A percentile compares a stretch with the other conserved stretches of the same genome.
Conservation (phyloP, 2,888 invertebrate species). For the Druceiella hillmani region DNA sequence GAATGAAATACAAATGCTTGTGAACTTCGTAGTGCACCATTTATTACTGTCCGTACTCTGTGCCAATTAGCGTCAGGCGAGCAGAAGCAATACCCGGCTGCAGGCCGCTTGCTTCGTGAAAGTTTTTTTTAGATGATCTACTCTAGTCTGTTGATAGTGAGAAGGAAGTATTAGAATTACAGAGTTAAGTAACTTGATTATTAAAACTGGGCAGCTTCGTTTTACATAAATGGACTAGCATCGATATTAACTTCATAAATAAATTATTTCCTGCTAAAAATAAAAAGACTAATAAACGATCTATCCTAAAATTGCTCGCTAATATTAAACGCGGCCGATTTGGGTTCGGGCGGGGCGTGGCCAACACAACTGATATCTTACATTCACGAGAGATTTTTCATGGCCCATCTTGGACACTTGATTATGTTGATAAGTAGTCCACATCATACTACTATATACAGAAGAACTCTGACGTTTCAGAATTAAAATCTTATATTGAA, state of each 20-base stretch:
- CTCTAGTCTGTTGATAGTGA: constrained; percentile 8
- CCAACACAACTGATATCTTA: too few relatives aligned
- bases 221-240: constrained; percentile 20
- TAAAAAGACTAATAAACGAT: too few relatives aligned
- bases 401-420: too few relatives aligned
- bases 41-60: constrained; percentile 12
- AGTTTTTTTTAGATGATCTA: constrained; percentile 15
- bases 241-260: constrained; percentile 2
- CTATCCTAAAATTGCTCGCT: too few relatives aligned
- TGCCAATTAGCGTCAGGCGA: constrained; percentile 17
- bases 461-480: too few relatives aligned
- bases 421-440: too few relatives aligned
- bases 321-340: too few relatives aligned
- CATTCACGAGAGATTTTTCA: too few relatives aligned
- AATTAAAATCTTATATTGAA: too few relatives aligned
- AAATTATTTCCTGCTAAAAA: constrained; percentile 6
- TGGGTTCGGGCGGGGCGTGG: too few relatives aligned
- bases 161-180: constrained; percentile 8
- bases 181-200: constrained; percentile 17
- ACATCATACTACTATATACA: too few relatives aligned
- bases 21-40: constrained; percentile 13
- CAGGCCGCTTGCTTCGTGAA: constrained; percentile 8
- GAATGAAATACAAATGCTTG: constrained; percentile 18
- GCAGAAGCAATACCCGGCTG: constrained; percentile 7
- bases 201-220: constrained; percentile 22